These are phyloP conservation scores for Enhydra lutris DNA, from an alignment of 2,113 vertebrate species.

Conservation along the genomic window DNA sequence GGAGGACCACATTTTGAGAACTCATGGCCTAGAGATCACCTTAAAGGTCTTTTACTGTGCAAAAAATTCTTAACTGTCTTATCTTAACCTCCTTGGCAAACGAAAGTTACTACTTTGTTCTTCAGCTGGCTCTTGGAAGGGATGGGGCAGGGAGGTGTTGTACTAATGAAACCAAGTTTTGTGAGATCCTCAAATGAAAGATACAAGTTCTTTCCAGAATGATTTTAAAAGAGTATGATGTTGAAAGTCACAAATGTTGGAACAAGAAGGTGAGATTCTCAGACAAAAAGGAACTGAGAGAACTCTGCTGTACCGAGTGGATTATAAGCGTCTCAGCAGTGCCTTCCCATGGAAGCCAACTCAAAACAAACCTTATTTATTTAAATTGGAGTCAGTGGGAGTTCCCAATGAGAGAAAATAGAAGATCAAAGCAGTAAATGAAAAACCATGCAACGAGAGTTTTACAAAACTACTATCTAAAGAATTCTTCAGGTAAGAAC, in stretches of 20 bases:
- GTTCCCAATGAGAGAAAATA: not conserved
- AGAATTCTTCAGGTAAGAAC: not conserved
- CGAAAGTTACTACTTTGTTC: not conserved
- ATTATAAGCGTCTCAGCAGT: not conserved
- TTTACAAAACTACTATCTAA: not conserved
- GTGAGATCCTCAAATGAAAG: slow-evolving; percentile 2
- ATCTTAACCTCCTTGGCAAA: slow-evolving; percentile 2
- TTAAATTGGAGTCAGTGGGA: slow-evolving; percentile 41
- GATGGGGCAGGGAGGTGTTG: not conserved
- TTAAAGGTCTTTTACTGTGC: not conserved
- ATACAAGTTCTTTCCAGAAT: not conserved
- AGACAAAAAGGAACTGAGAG: not conserved
- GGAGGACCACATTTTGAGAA: not conserved
- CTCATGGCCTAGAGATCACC: not conserved
- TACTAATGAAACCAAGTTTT: not conserved
- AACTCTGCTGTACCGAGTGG: not conserved
- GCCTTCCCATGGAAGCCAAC: not conserved
- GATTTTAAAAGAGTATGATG: not conserved
- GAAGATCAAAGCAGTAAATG: slow-evolving; percentile 25
- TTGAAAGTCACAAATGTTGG: not conserved
- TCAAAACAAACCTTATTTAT: slow-evolving; percentile 48
- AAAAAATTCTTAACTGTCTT: slow-evolving; percentile 9
- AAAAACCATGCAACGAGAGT: slow-evolving; percentile 33
- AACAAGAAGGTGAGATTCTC: not conserved
- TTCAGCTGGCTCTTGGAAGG: not conserved